Evolutionary conservation across 2,113 vertebrate genomes (phyloP), one percentile per base, ranked within the genome.

Genomic region (Phyllostomus hastatus): DNA sequence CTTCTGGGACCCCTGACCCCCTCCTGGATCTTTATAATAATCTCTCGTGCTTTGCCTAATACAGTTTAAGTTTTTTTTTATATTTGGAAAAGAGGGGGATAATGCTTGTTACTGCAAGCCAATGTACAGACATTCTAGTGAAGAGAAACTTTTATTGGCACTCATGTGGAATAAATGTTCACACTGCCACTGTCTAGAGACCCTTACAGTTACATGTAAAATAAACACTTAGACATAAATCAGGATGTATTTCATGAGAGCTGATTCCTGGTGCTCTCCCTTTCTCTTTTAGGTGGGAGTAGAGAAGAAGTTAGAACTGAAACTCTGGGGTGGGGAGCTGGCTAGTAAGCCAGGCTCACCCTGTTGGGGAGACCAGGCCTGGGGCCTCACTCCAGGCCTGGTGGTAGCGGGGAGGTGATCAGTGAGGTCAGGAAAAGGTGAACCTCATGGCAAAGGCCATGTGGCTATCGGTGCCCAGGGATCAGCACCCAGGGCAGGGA

Each of bases 321-420:
- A 61, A 19, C 9, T 31, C 28, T 59, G 57, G 57, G 22, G 38
- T 26, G 15, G n/a, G 33, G 72, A 50, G 33, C 14, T 46, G 82
- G 33, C 12, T 7, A 73, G 31, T 57, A 79, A 52, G 35, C 38
- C 50, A 84, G 46, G 28, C 69, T 94, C 19, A 41, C 2, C 48
- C 5, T 22, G 50, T 11, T 4, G 7, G 17, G 38, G 26, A 50
- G 17, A 10, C 31, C 31, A 35, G 28, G 33, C 20, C 59, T 46
- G 54, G 28, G 5, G n/a, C 35, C 8, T 52, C 0, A 14, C 24
- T 80, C 50, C 16, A 59, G 76, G 54, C 38, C 72, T 5, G 0
- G 19, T 2, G 0, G 16, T 24, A 2, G 0, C 7, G 1, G 10
- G 2, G 16, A 12, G 1, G 4, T 38, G 38, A 38, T 20, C 22